Evolutionary conservation across 2,888 invertebrate genomes (phyloP).

Genomic region (Elaeidobius kamerunicus): DNA sequence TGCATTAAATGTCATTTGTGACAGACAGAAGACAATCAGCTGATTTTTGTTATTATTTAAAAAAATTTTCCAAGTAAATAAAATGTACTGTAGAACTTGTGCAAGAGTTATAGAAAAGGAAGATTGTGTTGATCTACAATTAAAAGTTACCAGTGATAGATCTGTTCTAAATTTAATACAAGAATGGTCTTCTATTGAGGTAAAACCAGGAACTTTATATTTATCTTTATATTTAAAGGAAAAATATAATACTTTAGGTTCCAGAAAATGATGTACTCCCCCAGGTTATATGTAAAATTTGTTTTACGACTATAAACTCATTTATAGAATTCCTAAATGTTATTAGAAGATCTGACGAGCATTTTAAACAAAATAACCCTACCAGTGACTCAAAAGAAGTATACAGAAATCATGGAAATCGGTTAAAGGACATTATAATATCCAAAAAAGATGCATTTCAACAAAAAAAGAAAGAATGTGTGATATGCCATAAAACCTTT

Average conservation of each 20-base stretch:
- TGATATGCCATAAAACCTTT: slow-evolving; percentile 1
- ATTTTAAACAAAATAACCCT: too few species aligned
- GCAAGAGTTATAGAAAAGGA: neutral
- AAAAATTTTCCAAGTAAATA: too few species aligned
- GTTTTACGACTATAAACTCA: neutral
- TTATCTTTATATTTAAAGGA: slow-evolving; percentile 1
- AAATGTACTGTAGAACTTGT: slow-evolving; percentile 4
- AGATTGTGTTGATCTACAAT: neutral
- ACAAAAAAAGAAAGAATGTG: too few species aligned
- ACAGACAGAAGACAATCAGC: too few species aligned
- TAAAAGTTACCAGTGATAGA: slow-evolving; percentile 10
- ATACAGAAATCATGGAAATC: too few species aligned
- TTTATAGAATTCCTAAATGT: neutral
- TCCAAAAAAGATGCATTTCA: too few species aligned
- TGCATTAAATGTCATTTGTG: too few species aligned
- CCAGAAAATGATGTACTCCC: slow-evolving; percentile 3
- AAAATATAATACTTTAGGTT: too few species aligned
- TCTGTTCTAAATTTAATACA: slow-evolving; percentile 10
- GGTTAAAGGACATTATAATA: too few species aligned
- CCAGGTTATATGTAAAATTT: neutral
- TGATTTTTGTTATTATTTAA: too few species aligned
- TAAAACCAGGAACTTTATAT: too few species aligned
- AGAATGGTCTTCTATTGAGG: slow-evolving; percentile 15
- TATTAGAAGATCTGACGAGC: neutral
- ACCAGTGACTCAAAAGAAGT: too few species aligned